Evolutionary conservation across 2,888 invertebrate genomes (phyloP), one percentile per base, ranked within the genome.

Genomic region (Muscina levida): DNA sequence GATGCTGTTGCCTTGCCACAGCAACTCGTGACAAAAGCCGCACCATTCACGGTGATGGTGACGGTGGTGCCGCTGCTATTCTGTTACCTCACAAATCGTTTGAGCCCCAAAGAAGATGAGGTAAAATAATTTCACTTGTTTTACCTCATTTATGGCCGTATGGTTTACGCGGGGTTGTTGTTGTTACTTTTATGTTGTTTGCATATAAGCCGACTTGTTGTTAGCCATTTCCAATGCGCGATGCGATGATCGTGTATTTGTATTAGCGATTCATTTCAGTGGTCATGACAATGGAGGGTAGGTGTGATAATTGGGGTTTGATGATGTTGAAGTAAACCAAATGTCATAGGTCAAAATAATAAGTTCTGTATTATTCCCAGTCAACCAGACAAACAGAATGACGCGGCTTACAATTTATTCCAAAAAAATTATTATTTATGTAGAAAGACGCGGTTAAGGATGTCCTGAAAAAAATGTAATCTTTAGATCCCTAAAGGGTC

Each of bases 41-140:
- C 62, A 62, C 59, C 59, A 59, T 37, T 51, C 22, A 66, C 8
- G 31, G 8, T 31, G 31, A 31, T 31, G 31, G 4, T 31, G 3
- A 31, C 76, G 31, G 8, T 31, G 31, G 4, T 31, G 3, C 3
- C 76, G 76, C 56, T 53, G 67, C 53, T 67, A 56, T 81, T 77
- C 74, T 77, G 65, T 81, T 77, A 77, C 81, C 77, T 81, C 74
- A 77, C 74, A 77, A 77, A 75, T 77, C 77, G 62, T 62, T 42
- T 42, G 74, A 71, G 81, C 77, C 74, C 74, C 1, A 22, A 42
- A 37, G 24, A 57, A 53, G 15, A 26, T 26, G 22, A 26, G 11
- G 37, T 10, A 62, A 62, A 62, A 62, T 22, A 77, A 77, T 74
- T 81, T 75, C 77, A 81, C 77, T 81, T 81, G 81, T 81, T 81